Evolutionary conservation across 2,797 vertebrate genomes (phyloP), one percentile per base, ranked within the genome.

Genomic region (Microhierax caerulescens): DNA sequence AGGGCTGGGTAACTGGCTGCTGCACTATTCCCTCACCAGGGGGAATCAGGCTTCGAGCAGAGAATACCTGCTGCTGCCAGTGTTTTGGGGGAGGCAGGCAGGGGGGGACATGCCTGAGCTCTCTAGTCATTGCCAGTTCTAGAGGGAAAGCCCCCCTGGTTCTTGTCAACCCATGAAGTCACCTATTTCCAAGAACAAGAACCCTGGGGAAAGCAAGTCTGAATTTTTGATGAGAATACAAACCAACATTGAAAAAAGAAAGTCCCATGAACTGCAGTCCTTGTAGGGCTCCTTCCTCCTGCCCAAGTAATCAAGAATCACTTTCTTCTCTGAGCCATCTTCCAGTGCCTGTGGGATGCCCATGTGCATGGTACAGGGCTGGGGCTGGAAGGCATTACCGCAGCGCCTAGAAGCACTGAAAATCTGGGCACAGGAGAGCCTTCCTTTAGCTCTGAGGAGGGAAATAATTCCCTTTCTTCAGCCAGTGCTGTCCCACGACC

Each of bases 331-430:
- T 34, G 4, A 56, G 41, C 48, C 32, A 7, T 18, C 65, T 60
- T 54, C 13, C 11, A 14, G 53, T 12, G 41, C 18, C 20, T 18
- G 45, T 7, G n/a, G 17, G 37, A 7, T 30, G n/a, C 20, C 51
- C 61, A 17, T 2, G 1, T 13, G 60, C 6, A 1, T 12, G 6
- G 27, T 14, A 8, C 2, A 5, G 79, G 24, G 37, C 64, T 43
- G 61, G 20, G 25, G 21, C 48, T 5, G 23, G 37, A 7, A 15
- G 43, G 11, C 6, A 9, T 6, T 25, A 19, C 13, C 36, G 15
- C 4, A 15, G 59, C 15, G 24, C 27, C 32, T 32, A 24, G 5
- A 20, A 63, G 23, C 18, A 1, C 48, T 30, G 48, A 32, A 43
- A 54, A 28, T 28, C 0, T 7, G 53, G 39, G 47, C 41, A 30